A percentile compares a stretch with the other conserved stretches of the same genome.
Conservation (phyloP, 1,140 invertebrate genomes). For the Drosophila erecta region DNA sequence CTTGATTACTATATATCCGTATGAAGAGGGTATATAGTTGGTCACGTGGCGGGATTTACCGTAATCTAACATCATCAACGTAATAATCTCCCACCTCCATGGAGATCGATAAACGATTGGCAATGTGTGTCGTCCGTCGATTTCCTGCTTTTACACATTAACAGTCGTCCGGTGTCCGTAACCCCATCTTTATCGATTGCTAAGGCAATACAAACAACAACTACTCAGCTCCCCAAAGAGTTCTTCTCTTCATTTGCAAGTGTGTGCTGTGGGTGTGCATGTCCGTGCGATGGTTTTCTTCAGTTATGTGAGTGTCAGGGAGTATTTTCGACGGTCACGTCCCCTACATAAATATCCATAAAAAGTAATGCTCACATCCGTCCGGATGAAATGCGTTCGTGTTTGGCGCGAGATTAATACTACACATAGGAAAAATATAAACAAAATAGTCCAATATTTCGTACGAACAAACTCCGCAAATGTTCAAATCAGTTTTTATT, state of each 20-base stretch:
- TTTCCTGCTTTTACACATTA: conserved; percentile 50
- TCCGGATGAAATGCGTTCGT: conserved; percentile 70
- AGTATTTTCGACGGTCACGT: conserved; percentile 67
- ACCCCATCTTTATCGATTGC: conserved; percentile 12
- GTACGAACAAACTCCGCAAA: too few relatives aligned
- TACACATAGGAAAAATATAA: neutral
- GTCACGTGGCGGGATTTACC: conserved; percentile 19
- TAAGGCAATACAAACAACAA: neutral
- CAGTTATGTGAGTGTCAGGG: neutral
- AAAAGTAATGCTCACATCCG: conserved; percentile 80
- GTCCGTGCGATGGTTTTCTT: neutral
- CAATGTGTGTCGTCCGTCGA: conserved; percentile 9
- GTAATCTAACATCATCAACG: conserved; percentile 31
- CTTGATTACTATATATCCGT: too few relatives aligned
- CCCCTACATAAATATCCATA: conserved; percentile 78
- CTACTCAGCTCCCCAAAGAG: conserved; percentile 23
- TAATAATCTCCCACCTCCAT: conserved; percentile 3
- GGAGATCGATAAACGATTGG: conserved; percentile 40
- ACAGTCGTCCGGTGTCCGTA: conserved; percentile 36
- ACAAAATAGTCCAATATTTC: neutral
- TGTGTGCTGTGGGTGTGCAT: conserved; percentile 1
- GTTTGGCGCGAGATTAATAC: conserved; percentile 32
- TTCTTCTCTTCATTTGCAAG: conserved; percentile 1
- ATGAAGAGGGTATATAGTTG: neutral
- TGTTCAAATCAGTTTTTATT: neutral